Evolutionary conservation across 2,888 invertebrate species (phyloP), one percentile per base, ranked within the genome.

Genomic region (Melolontha melolontha): DNA sequence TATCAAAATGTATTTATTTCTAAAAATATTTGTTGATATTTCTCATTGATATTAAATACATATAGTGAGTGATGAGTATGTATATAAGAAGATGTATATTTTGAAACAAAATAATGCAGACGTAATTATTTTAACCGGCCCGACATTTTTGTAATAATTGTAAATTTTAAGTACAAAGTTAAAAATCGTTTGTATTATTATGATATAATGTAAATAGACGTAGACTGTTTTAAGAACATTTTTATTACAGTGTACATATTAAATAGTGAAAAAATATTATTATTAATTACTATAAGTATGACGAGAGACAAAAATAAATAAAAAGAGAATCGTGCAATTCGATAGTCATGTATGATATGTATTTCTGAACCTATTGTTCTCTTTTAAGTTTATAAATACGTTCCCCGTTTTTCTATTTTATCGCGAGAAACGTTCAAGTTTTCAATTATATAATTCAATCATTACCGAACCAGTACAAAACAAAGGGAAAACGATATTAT

Each of bases 121-220:
- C 6, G 51, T 7, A 16, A 34, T 59, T 59, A 29, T 11, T 11
- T 47, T 47, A 17, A n/a, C 12, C 34, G 59, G 16, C 47, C 16
- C 16, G 16, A 22, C 27, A 47, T 59, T 59, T 59, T 59, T 59
- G 59, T 59, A 59, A 59, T 59, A 59, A 59, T 72, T 78, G 78
- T 79, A 79, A 80, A 81, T 80, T 71, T 78, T 82, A 82, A 83
- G 82, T 83, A 82, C 82, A 82, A 82, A 81, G 76, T 71, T 72
- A 75, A 74, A 59, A 75, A 75, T 69, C 76, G 77, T 78, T 80
- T 81, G 79, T 81, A 81, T 59, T 59, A 59, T 59, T 59, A 59
- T 59, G 6, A 79, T 79, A 79, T 81, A 79, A 65, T 82, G 82
- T 82, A 82, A 74, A 82, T 82, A 82, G 77, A 77, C 79, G 79